These are phyloP conservation scores for Corythornis vintsioides DNA, from an alignment of 2,113 vertebrate genomes.

Conservation along the genomic window DNA sequence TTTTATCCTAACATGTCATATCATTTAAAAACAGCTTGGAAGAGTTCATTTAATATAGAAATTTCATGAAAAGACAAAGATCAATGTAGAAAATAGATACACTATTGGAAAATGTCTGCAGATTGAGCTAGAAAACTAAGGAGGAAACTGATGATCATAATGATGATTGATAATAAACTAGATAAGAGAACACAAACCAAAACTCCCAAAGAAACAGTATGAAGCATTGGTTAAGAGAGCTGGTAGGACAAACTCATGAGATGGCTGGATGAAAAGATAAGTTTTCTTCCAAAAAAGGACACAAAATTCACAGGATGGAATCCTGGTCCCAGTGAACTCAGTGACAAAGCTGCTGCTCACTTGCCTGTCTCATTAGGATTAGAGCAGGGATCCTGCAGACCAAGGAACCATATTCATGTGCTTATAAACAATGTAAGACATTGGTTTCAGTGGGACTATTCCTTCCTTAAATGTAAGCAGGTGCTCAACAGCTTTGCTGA, in stretches of 20 bases:
- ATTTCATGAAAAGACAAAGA: constrained; percentile 19
- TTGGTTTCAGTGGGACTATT: not conserved
- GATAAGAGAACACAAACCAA: constrained; percentile 22
- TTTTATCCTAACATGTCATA: constrained; percentile 20
- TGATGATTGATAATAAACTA: constrained; percentile 2
- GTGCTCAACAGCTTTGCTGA: not conserved
- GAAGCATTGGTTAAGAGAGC: not conserved
- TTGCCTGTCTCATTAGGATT: not conserved
- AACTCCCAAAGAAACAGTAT: not conserved
- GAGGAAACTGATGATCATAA: constrained; percentile 12
- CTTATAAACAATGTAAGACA: not conserved
- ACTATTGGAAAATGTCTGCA: not conserved
- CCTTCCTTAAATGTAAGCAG: not conserved
- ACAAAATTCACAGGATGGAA: not conserved
- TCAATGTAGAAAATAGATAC: not conserved
- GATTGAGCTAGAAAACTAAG: not conserved
- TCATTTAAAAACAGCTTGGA: constrained; percentile 32
- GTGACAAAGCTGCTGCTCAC: not conserved
- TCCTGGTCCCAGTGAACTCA: not conserved
- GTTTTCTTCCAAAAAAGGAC: not conserved
- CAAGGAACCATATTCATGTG: not conserved
- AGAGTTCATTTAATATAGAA: not conserved
- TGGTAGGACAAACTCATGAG: not conserved
- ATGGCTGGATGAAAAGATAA: not conserved
- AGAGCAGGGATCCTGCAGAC: not conserved